These are phyloP conservation scores for Lasioglossum oenotherae DNA, from an alignment of 2,888 invertebrate genomes.

Conservation along the genomic window DNA sequence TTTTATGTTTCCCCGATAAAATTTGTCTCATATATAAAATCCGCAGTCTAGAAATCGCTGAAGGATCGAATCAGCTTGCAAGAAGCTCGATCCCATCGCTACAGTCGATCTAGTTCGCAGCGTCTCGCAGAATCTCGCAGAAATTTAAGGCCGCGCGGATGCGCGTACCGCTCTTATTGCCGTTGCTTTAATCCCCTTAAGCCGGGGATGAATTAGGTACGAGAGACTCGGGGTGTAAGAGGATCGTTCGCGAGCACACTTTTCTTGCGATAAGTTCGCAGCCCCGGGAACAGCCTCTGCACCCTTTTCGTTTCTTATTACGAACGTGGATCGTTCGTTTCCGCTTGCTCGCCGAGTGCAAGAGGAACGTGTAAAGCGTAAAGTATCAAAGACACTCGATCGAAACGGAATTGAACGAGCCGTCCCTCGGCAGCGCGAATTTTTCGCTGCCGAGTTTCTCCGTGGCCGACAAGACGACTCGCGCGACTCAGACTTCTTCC, in stretches of 20 bases:
- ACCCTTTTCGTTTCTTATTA: slow-evolving; percentile 1
- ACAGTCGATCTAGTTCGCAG: not conserved
- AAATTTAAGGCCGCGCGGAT: slow-evolving; percentile 37
- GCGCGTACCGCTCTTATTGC: slow-evolving; percentile 41
- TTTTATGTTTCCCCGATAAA: no score
- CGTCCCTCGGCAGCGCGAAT: not conserved
- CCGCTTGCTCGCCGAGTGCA: not conserved
- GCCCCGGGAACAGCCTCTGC: not conserved
- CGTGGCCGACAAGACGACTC: not conserved
- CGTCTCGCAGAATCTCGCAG: not conserved
- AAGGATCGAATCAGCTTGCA: not conserved
- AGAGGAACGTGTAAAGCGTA: not conserved
- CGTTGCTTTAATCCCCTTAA: slow-evolving; percentile 38
- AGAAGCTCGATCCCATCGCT: not conserved
- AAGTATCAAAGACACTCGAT: not conserved
- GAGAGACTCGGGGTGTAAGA: slow-evolving; percentile 3
- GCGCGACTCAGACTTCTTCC: not conserved
- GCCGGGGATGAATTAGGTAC: slow-evolving; percentile 37
- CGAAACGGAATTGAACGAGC: not conserved
- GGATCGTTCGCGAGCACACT: slow-evolving; percentile 18
- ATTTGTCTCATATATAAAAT: no score
- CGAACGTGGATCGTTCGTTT: not conserved
- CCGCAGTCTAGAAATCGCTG: not conserved
- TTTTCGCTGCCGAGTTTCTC: not conserved
- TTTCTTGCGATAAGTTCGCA: slow-evolving; percentile 16